phyloP scores from a whole-genome alignment of 2,113 vertebrate genomes.

The Nerophis ophidion region DNA sequence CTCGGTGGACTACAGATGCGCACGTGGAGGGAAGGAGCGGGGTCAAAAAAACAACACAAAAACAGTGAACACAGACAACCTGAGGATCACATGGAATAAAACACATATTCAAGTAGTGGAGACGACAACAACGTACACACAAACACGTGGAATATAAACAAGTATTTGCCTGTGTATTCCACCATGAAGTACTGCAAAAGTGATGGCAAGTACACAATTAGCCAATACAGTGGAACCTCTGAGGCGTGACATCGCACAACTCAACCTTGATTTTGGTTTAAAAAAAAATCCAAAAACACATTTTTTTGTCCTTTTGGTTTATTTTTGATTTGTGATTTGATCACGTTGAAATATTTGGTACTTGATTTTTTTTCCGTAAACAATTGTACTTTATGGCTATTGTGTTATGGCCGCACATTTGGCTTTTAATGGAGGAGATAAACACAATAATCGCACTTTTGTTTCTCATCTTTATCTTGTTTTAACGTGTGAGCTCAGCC shows the following conservation, averaged over 20 bases:
- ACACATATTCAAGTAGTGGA: conserved; percentile 95
- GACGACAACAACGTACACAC: conserved; percentile 85
- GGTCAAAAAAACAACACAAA: conserved; percentile 17
- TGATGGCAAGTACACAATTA: too few relatives aligned
- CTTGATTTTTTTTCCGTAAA: too few relatives aligned
- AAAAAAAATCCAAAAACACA: too few relatives aligned
- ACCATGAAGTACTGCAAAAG: conserved; percentile 70
- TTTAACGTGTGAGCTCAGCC: too few relatives aligned
- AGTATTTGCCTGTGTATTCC: conserved; percentile 81
- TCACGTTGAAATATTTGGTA: neutral
- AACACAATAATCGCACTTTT: too few relatives aligned
- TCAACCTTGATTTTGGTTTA: too few relatives aligned
- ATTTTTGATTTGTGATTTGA: neutral
- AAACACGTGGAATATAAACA: conserved; percentile 64
- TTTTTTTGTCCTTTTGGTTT: too few relatives aligned
- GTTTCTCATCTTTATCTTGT: too few relatives aligned
- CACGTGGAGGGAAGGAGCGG: neutral
- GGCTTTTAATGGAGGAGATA: too few relatives aligned
- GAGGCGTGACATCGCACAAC: neutral
- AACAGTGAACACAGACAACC: conserved; percentile 91
- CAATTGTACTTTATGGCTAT: too few relatives aligned
- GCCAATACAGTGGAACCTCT: neutral
- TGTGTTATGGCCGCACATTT: too few relatives aligned
- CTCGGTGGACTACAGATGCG: neutral
- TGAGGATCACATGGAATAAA: conserved; percentile 85